phyloP scores from a whole-genome alignment of 92 coral and sea anemone genomes.

The Phenganax stokvisi region DNA sequence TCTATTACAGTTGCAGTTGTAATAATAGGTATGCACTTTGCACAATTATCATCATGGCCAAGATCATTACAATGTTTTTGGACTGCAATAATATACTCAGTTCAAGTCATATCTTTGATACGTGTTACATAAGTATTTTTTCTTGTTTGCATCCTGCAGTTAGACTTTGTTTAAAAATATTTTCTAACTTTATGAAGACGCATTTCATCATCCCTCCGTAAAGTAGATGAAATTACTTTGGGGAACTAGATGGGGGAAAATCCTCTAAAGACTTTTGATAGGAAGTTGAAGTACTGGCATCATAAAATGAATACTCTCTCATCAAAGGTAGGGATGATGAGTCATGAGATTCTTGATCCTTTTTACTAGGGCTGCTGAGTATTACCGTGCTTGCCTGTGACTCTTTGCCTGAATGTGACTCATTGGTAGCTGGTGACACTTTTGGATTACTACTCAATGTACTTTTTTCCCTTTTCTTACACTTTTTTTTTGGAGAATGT shows the following conservation, averaged over 20 bases:
- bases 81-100: conserved; percentile 30
- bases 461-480: background rate
- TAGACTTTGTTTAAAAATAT: conserved; percentile 27
- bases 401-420: background rate
- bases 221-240: background rate
- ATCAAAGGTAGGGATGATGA: too few species aligned
- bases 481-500: conserved; percentile 13
- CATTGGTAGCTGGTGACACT: background rate
- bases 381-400: background rate
- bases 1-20: conserved; percentile 2
- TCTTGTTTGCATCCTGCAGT: conserved; percentile 31
- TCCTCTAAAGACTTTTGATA: background rate
- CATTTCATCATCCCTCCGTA: background rate
- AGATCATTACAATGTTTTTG: conserved; percentile 31
- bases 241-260: background rate
- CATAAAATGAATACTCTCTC: too few species aligned
- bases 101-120: conserved; percentile 31
- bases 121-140: conserved; percentile 28
- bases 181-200: conserved; percentile 29
- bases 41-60: conserved; percentile 5
- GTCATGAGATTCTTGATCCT: too few species aligned
- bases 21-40: conserved; percentile 22
- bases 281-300: background rate
- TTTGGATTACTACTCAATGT: background rate
- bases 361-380: too few species aligned